Base-by-base conservation (phyloP, 2,888 invertebrate genomes). In the Gastrophysa polygoni region DNA sequence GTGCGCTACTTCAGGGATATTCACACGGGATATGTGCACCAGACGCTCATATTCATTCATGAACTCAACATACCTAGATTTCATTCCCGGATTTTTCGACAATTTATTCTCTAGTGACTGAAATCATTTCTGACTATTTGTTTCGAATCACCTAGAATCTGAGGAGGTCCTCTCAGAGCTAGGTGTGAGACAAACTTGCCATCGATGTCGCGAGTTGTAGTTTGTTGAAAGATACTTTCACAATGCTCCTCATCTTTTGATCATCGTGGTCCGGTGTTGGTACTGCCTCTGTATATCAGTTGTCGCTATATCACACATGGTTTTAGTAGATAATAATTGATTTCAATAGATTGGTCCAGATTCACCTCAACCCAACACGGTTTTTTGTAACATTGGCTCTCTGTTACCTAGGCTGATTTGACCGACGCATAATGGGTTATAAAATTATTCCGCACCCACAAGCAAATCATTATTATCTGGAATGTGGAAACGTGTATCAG, bases 341-440 rank as follows among this genome's bases (percentile, higher is more conserved):
- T 6, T 20, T 14, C 14, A 6, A 24, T 3, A 14, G 16, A 18
- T 7, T 18, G 56, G 38, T 28, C 46, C 56, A 14, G 46, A 44
- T 29, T 46, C 16, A 2, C 46, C 24, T 47, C 56, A 56, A 8
- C 20, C 56, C 18, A 46, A 46, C 24, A 24, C 24, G 8, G 47
- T 56, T 56, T 56, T 56, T 46, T 56, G 56, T 18, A 56, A 24
- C 14, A 14, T 28, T 44, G 56, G 32, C 56, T 56, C 7, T 29
- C 14, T 11, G 1, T n/a, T 28, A 2, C 50, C 28, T 10, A 50
- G 29, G 5, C 29, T 24, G 8, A 50, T 50, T 28, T 50, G 44
- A 43, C 46, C 46, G 8, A 44, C 24, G 29, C 56, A 56, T 28
- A 56, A 46, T 4, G 28, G 46, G 29, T 17, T 29, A 46, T 46